Percentiles rank a stretch among this genome's conserved stretches.
Conservation (phyloP, 1,140 invertebrate species). For the Whitmania pigra region DNA sequence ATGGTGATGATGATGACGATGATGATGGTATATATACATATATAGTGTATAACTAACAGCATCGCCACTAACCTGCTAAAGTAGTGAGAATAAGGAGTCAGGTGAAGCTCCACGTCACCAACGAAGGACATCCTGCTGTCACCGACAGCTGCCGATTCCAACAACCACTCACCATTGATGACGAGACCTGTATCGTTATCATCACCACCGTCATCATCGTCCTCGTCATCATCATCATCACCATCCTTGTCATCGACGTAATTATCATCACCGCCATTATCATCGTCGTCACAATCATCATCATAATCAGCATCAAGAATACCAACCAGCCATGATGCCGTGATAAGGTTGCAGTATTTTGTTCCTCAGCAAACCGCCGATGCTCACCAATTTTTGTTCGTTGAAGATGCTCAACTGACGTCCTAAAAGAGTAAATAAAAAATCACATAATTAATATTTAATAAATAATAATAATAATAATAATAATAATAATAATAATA, state of each 20-base stretch:
- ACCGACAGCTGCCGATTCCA: too few relatives aligned
- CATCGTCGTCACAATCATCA: neutral
- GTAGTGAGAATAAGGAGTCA: neutral
- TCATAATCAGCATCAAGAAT: neutral
- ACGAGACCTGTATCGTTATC: neutral
- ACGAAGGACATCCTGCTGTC: neutral
- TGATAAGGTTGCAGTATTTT: constrained; percentile 1
- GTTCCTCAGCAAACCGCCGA: too few relatives aligned
- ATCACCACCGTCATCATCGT: neutral
- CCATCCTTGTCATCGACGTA: neutral
- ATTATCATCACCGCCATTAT: neutral
- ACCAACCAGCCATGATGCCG: neutral
- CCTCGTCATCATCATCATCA: constrained; percentile 4
- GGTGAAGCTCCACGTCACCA: neutral
- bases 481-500: too few relatives aligned
- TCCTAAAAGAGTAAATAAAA: too few relatives aligned
- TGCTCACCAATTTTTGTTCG: too few relatives aligned
- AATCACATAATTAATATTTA: too few relatives aligned
- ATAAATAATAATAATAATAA: too few relatives aligned
- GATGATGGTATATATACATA: too few relatives aligned
- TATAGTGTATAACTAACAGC: too few relatives aligned
- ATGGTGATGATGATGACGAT: too few relatives aligned
- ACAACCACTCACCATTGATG: neutral
- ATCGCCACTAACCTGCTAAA: neutral
- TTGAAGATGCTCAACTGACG: too few relatives aligned